A percentile compares a stretch with the other conserved stretches of the same genome.
These are phyloP conservation scores for Enteromius trimaculatus DNA, from an alignment of 2,797 vertebrate genomes.

Conservation along the genomic window DNA sequence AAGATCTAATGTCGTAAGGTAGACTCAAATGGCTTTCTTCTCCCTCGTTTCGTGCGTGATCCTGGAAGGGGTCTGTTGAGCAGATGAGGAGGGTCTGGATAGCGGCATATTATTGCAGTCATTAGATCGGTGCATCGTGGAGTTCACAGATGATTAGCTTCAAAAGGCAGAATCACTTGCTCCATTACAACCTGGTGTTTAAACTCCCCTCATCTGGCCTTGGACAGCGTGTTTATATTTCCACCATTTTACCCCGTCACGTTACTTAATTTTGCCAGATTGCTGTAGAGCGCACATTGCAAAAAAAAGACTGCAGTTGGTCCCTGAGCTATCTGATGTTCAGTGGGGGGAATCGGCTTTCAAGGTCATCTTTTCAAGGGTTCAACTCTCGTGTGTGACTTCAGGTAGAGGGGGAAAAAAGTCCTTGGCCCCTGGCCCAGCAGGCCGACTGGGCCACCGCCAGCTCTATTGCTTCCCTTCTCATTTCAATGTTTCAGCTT, in stretches of 20 bases:
- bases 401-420: conserved; percentile 38
- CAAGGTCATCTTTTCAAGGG: conserved; percentile 59
- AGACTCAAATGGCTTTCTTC: conserved; percentile 38
- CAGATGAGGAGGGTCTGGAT: conserved; percentile 77
- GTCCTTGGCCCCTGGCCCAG: conserved; percentile 34
- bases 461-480: conserved; percentile 41
- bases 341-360: conserved; percentile 49
- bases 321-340: conserved; percentile 39
- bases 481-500: conserved; percentile 52
- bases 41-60: conserved; percentile 38
- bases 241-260: conserved; percentile 66
- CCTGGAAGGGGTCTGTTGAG: conserved; percentile 70
- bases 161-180: conserved; percentile 81
- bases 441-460: conserved; percentile 43
- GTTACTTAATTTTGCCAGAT: conserved; percentile 61
- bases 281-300: conserved; percentile 61
- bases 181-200: conserved; percentile 77
- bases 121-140: conserved; percentile 74
- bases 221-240: conserved; percentile 75
- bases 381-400: conserved; percentile 45
- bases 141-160: conserved; percentile 83
- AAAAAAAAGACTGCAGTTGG: conserved; percentile 53
- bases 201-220: conserved; percentile 74
- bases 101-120: conserved; percentile 78
- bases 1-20: conserved; percentile 19